phyloP scores from a whole-genome alignment of 1,140 invertebrate genomes.

The Musca domestica region DNA sequence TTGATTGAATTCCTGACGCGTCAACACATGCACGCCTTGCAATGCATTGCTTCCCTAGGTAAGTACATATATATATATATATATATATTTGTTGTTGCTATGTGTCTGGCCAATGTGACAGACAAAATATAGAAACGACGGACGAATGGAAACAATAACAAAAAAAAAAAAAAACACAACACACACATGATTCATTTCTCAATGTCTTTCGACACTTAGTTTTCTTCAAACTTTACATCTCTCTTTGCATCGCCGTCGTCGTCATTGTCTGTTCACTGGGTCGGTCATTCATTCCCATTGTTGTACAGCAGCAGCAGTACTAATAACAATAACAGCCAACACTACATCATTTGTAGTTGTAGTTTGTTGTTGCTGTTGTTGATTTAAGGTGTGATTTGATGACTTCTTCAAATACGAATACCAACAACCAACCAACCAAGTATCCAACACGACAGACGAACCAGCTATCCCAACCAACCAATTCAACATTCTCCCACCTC shows the following conservation, averaged over 20 bases:
- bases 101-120: background rate
- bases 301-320: background rate
- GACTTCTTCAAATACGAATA: slow-evolving; percentile 17
- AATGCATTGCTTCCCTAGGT: no score
- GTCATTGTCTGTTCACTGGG: background rate
- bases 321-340: background rate
- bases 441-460: no score
- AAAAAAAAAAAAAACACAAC: background rate
- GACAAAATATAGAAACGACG: background rate
- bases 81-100: no score
- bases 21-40: no score
- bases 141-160: background rate
- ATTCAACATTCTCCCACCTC: no score
- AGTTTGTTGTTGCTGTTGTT: slow-evolving; percentile 1
- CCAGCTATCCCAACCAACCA: no score
- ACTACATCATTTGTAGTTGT: background rate
- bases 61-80: no score
- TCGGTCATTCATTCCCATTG: background rate
- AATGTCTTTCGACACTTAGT: slow-evolving; percentile 16
- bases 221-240: background rate
- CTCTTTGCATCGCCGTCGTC: background rate
- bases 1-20: no score
- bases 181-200: slow-evolving; percentile 19
- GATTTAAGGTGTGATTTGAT: slow-evolving; percentile 22
- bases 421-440: background rate